These are phyloP conservation scores for Hemichromis elongatus DNA, from an alignment of 2,113 vertebrate species.

Conservation along the genomic window DNA sequence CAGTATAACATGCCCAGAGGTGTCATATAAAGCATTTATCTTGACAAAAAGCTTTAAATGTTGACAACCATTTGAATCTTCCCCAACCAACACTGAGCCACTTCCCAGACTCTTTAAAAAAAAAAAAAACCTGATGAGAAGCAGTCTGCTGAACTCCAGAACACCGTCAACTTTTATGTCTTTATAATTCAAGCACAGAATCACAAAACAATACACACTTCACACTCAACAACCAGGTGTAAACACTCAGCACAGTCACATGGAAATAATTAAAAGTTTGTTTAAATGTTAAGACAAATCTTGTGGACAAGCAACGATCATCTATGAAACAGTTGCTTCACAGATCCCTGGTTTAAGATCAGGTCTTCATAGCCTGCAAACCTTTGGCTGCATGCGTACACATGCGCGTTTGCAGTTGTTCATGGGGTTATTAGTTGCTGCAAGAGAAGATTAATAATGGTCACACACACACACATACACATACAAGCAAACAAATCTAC, in stretches of 20 bases:
- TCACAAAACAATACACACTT: background rate
- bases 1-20: background rate
- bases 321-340: background rate
- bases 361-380: slow-evolving; percentile 27
- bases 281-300: background rate
- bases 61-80: background rate
- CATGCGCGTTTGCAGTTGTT: background rate
- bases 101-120: background rate
- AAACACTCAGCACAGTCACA: background rate
- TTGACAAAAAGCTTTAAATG: background rate
- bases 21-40: background rate
- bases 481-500: background rate
- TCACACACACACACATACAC: slow-evolving; percentile 10
- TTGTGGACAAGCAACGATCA: background rate
- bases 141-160: background rate
- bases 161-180: background rate
- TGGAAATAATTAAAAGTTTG: background rate
- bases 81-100: background rate
- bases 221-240: background rate
- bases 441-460: background rate
- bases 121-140: background rate
- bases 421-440: background rate
- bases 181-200: background rate
- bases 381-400: background rate
- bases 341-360: background rate